Evolutionary conservation across 2,113 vertebrate genomes (phyloP).

Genomic region (Zeus faber): DNA sequence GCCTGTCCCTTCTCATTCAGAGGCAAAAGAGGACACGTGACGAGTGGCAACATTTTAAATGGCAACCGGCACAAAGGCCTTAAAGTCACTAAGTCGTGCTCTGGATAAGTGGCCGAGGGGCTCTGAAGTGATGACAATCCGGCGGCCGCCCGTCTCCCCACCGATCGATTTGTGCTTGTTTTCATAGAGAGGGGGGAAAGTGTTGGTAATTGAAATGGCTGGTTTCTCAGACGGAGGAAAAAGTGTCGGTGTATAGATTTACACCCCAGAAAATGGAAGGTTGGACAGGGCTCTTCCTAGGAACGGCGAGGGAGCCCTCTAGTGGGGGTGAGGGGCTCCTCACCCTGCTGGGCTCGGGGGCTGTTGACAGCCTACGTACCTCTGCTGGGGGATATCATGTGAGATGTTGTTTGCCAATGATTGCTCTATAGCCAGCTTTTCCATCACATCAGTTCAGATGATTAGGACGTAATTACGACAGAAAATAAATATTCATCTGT

Average conservation of each 20-base stretch:
- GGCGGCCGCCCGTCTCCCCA: conserved; percentile 15
- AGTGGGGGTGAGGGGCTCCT: conserved; percentile 32
- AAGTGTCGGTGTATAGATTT: conserved; percentile 26
- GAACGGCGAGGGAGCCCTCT: conserved; percentile 63
- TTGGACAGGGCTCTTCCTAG: conserved; percentile 9
- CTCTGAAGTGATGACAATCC: conserved; percentile 6
- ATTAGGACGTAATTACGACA: too few species aligned
- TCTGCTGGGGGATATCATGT: too few species aligned
- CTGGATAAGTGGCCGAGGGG: conserved; percentile 12
- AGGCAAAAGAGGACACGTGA: conserved; percentile 56
- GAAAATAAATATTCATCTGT: too few species aligned
- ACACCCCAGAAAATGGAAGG: conserved; percentile 59
- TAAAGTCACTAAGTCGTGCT: conserved; percentile 40
- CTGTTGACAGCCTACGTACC: not conserved
- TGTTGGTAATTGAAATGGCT: conserved; percentile 49
- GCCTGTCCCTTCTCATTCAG: conserved; percentile 58
- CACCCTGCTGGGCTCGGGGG: not conserved
- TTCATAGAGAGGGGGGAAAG: conserved; percentile 11
- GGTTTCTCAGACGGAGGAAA: conserved; percentile 41
- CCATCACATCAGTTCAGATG: too few species aligned
- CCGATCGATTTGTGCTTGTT: conserved; percentile 28
- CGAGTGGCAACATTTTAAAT: conserved; percentile 49
- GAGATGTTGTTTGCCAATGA: too few species aligned
- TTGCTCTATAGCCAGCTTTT: too few species aligned
- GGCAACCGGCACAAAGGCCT: conserved; percentile 37